A percentile compares a stretch with the other conserved stretches of the same genome.
Evolutionary conservation across 2,113 vertebrate species (phyloP).

Genomic region (Podarcis muralis): DNA sequence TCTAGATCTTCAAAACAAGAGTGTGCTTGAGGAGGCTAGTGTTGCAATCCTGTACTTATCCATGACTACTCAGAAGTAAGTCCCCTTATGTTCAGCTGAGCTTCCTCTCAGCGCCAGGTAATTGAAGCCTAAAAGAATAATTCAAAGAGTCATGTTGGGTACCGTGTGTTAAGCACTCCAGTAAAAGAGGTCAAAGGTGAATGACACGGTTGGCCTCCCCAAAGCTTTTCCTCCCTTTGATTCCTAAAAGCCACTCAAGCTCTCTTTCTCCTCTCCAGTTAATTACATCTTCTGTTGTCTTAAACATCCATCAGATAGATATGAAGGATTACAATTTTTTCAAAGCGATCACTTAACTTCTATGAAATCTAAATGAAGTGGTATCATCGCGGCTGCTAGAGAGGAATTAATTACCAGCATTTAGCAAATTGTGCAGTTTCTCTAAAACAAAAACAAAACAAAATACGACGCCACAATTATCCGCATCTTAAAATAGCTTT

Average conservation of each 20-base stretch:
- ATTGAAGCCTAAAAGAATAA: not conserved
- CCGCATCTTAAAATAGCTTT: not conserved
- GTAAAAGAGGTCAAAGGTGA: not conserved
- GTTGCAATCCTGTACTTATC: not conserved
- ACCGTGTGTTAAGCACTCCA: not conserved
- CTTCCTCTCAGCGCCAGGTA: not conserved
- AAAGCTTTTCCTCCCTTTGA: not conserved
- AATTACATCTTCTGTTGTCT: slow-evolving; percentile 28
- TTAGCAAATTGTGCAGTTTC: slow-evolving; percentile 24
- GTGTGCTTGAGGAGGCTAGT: not conserved
- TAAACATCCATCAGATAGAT: slow-evolving; percentile 28
- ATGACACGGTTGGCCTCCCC: not conserved
- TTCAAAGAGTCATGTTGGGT: not conserved
- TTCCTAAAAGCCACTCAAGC: not conserved
- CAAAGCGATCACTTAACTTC: slow-evolving; percentile 26
- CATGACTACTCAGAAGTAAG: not conserved
- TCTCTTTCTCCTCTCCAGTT: slow-evolving; percentile 13
- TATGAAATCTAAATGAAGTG: slow-evolving; percentile 28
- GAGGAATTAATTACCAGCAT: slow-evolving; percentile 9
- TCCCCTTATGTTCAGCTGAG: not conserved
- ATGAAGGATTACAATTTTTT: slow-evolving; percentile 24
- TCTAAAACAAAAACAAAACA: not conserved
- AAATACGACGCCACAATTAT: slow-evolving; percentile 9
- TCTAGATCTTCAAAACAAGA: not conserved
- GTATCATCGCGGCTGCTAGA: slow-evolving; percentile 12